Percentiles rank a stretch among this genome's conserved stretches.
Conservation (phyloP, 2,113 vertebrate species). For the Barbus barbus region DNA sequence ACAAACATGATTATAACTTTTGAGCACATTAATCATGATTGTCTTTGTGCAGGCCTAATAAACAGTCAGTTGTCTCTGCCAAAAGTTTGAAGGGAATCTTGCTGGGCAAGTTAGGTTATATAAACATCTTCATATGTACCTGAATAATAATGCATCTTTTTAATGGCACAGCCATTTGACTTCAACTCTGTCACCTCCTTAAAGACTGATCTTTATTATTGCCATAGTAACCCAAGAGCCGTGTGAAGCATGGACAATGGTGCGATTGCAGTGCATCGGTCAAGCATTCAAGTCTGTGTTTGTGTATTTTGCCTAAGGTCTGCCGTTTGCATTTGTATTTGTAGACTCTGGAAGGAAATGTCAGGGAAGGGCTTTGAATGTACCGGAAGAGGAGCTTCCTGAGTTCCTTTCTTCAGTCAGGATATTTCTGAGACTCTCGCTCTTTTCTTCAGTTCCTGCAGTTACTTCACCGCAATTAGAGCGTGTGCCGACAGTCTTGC, state of each 20-base stretch:
- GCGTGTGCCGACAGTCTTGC: not conserved
- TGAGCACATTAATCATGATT: not conserved
- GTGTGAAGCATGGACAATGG: not conserved
- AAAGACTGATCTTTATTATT: not conserved
- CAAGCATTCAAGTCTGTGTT: no score
- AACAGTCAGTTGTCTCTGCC: not conserved
- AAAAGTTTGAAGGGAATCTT: not conserved
- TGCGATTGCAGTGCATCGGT: not conserved
- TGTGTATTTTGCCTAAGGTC: conserved; percentile 40
- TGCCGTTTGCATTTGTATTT: conserved; percentile 35
- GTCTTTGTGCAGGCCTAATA: not conserved
- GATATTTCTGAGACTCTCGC: conserved; percentile 33
- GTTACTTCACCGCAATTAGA: not conserved
- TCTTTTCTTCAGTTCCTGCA: conserved; percentile 34
- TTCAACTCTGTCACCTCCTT: not conserved
- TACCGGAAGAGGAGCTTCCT: conserved; percentile 66
- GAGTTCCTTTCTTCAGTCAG: conserved; percentile 56
- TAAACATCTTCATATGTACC: not conserved
- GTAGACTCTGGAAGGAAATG: conserved; percentile 62
- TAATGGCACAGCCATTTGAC: no score
- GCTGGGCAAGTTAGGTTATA: not conserved
- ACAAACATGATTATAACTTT: no score
- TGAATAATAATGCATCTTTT: not conserved
- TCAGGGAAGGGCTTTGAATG: conserved; percentile 74
- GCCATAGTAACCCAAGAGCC: not conserved